Evolutionary conservation across 1,140 invertebrate genomes (phyloP).

Genomic region (Scylla paramamosain): DNA sequence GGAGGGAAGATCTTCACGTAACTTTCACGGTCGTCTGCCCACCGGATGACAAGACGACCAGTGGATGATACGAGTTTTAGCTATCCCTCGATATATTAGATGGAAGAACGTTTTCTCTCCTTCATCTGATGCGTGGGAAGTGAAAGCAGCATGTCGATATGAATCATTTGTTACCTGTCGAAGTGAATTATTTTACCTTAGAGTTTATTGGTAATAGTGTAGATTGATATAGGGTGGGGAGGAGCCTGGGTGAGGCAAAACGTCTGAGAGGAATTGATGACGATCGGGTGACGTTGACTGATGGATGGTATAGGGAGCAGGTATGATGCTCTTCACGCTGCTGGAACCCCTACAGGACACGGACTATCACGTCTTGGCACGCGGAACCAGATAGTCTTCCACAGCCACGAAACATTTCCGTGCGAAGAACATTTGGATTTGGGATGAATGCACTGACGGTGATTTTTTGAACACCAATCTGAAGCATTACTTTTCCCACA

Average conservation of each 20-base stretch:
- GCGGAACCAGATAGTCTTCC: too few species aligned
- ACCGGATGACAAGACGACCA: background rate
- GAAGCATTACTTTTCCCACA: too few species aligned
- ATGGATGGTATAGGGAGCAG: too few species aligned
- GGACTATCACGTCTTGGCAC: too few species aligned
- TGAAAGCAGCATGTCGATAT: background rate
- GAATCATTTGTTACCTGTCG: background rate
- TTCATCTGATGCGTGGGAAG: background rate
- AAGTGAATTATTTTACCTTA: background rate
- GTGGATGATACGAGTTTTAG: background rate
- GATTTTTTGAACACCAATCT: too few species aligned
- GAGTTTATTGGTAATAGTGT: background rate
- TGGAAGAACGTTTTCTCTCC: background rate
- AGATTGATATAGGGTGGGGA: background rate
- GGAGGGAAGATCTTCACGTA: background rate
- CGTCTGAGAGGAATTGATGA: background rate
- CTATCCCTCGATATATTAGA: background rate
- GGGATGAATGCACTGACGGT: too few species aligned
- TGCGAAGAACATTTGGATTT: too few species aligned
- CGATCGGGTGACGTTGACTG: background rate
- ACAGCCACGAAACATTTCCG: too few species aligned
- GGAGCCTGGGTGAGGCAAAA: background rate
- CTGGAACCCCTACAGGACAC: too few species aligned
- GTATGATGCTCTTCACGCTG: too few species aligned
- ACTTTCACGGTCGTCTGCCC: background rate